A percentile compares a stretch with the other conserved stretches of the same genome.
These are phyloP conservation scores for Ammodytes marinus DNA, from an alignment of 2,113 vertebrate species.

Conservation along the genomic window DNA sequence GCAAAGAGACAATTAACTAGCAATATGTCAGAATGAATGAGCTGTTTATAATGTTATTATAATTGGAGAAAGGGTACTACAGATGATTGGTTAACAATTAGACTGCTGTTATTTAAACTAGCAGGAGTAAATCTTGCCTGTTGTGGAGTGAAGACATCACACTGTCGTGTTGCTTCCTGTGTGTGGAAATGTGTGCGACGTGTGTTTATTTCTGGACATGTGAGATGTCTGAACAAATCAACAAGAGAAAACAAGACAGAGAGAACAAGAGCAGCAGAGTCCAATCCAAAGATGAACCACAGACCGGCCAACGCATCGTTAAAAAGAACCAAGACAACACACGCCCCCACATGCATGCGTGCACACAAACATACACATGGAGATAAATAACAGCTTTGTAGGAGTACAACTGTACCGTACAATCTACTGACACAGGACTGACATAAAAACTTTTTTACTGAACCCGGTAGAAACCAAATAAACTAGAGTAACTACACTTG, in stretches of 20 bases:
- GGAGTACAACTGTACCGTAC: background rate
- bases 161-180: constrained; percentile 60
- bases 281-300: constrained; percentile 47
- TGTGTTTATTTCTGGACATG: constrained; percentile 76
- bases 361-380: constrained; percentile 32
- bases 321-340: constrained; percentile 56
- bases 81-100: constrained; percentile 7
- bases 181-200: constrained; percentile 43
- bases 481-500: constrained; percentile 40
- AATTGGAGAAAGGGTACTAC: background rate
- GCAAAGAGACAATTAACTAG: background rate
- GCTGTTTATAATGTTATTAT: background rate
- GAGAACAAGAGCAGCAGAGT: constrained; percentile 70
- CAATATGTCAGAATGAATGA: background rate
- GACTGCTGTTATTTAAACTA: constrained; percentile 36
- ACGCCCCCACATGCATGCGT: constrained; percentile 31
- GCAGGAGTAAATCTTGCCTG: constrained; percentile 38
- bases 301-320: constrained; percentile 42
- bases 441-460: constrained; percentile 31
- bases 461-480: constrained; percentile 31
- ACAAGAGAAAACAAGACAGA: constrained; percentile 65
- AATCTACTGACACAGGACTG: constrained; percentile 7
- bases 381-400: constrained; percentile 31
- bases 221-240: constrained; percentile 72
- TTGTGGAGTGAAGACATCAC: constrained; percentile 59